phyloP scores from a whole-genome alignment of 2,113 vertebrate species.

The Peromyscus polionotus region DNA sequence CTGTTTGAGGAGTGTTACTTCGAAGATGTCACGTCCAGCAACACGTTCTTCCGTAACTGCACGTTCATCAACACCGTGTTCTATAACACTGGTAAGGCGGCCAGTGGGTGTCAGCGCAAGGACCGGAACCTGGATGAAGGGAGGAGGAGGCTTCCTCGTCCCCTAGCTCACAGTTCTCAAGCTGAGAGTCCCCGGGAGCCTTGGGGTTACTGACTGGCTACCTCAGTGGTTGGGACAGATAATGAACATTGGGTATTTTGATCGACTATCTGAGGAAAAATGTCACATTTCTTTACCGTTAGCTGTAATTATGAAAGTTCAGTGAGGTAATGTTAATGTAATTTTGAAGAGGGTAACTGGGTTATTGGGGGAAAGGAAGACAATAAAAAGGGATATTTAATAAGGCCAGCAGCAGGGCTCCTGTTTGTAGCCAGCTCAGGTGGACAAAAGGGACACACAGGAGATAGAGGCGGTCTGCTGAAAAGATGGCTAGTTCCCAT shows the following conservation, averaged over 20 bases:
- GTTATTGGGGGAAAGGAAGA: not conserved
- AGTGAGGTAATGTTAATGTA: not conserved
- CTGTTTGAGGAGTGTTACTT: slow-evolving; percentile 98
- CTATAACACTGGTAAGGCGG: slow-evolving; percentile 95
- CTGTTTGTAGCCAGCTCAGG: not conserved
- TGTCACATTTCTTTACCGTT: slow-evolving; percentile 16
- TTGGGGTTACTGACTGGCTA: not conserved
- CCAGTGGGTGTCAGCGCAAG: fast-evolving
- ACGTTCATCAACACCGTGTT: slow-evolving; percentile 96
- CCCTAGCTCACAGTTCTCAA: not conserved
- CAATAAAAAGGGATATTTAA: slow-evolving; percentile 5
- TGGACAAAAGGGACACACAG: not conserved
- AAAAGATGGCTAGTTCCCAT: not conserved
- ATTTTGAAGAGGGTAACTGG: not conserved
- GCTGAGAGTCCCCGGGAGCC: not conserved
- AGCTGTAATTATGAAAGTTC: not conserved
- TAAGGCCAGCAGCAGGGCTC: not conserved
- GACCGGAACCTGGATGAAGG: not conserved
- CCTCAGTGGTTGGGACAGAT: not conserved
- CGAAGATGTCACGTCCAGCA: slow-evolving; percentile 97
- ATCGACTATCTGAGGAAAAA: slow-evolving; percentile 24
- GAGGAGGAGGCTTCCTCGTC: not conserved
- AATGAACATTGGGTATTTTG: not conserved
- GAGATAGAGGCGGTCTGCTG: not conserved
- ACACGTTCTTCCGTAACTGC: slow-evolving; percentile 99